phyloP scores from a whole-genome alignment of 2,888 invertebrate species.

The Drosophila subsilvestris region DNA sequence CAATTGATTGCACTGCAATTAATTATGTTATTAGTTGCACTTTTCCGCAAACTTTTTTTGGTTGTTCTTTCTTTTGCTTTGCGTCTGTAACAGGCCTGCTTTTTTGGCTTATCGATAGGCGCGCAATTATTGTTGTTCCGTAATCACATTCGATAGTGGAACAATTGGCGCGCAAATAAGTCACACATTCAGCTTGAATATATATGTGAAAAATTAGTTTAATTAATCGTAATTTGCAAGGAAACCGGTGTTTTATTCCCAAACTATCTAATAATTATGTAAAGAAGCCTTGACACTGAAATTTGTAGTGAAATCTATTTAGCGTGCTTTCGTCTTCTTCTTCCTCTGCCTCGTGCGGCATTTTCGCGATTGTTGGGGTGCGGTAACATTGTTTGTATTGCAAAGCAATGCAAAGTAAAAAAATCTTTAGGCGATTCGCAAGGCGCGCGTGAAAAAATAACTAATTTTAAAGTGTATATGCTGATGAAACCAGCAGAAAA shows the following conservation, averaged over 20 bases:
- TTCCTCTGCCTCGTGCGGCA: background rate
- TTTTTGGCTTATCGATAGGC: background rate
- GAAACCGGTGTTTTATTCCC: background rate
- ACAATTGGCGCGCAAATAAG: background rate
- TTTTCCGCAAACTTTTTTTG: slow-evolving; percentile 76
- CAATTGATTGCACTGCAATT: slow-evolving; percentile 40
- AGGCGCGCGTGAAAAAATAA: slow-evolving; percentile 68
- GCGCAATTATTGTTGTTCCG: background rate
- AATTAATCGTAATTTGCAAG: too few species aligned
- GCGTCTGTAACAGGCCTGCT: slow-evolving; percentile 30
- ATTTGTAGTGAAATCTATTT: background rate
- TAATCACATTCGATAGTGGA: slow-evolving; percentile 21
- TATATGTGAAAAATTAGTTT: background rate
- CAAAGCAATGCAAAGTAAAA: slow-evolving; percentile 47
- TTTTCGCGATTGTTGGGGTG: slow-evolving; percentile 1
- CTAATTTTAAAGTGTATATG: slow-evolving; percentile 22
- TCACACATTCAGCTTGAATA: background rate
- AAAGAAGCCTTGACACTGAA: background rate
- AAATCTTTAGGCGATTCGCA: slow-evolving; percentile 58
- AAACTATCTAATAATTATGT: background rate
- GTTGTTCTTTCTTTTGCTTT: slow-evolving; percentile 70
- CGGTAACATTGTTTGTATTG: slow-evolving; percentile 34
- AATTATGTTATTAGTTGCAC: slow-evolving; percentile 63
- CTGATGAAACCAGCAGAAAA: slow-evolving; percentile 23
- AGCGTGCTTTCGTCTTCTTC: background rate